These are phyloP conservation scores for Agrilus cyanescens DNA, from an alignment of 2,888 invertebrate species.

Conservation along the genomic window DNA sequence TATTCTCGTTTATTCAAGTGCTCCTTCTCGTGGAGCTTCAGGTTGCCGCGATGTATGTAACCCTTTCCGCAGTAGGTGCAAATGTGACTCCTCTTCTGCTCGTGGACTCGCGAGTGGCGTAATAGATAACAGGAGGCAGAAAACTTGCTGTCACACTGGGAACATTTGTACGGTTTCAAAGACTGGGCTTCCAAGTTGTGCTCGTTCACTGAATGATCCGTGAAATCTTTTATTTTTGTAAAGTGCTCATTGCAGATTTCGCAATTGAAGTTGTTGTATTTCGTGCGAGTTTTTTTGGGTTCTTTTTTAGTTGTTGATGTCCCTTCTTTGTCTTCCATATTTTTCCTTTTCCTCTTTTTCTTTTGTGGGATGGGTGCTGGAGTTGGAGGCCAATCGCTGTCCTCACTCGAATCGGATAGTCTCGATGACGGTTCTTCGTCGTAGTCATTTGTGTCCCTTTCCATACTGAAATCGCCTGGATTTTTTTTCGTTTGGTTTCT, in stretches of 20 bases:
- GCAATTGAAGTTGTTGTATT: neutral
- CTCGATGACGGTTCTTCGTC: no score
- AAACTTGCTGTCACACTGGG: conserved; percentile 22
- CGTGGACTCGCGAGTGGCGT: conserved; percentile 24
- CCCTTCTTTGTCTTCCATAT: no score
- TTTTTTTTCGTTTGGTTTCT: neutral
- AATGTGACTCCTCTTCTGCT: neutral
- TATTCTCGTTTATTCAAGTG: conserved; percentile 16
- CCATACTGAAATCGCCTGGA: neutral
- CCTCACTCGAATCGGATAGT: no score
- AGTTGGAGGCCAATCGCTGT: no score
- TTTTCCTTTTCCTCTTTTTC: neutral
- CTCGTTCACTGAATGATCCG: neutral
- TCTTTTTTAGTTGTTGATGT: neutral
- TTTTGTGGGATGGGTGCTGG: neutral
- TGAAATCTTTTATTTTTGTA: neutral
- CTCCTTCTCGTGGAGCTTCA: conserved; percentile 2
- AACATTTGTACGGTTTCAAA: conserved; percentile 24
- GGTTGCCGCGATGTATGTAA: conserved; percentile 2
- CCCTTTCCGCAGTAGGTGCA: conserved; percentile 4
- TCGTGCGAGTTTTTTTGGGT: no score
- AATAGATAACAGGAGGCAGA: conserved; percentile 22
- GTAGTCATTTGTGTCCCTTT: conserved; percentile 1
- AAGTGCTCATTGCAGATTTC: neutral
- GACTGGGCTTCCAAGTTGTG: conserved; percentile 17